Conservation (phyloP, 2,113 vertebrate genomes). For the Morphnarchus princeps region DNA sequence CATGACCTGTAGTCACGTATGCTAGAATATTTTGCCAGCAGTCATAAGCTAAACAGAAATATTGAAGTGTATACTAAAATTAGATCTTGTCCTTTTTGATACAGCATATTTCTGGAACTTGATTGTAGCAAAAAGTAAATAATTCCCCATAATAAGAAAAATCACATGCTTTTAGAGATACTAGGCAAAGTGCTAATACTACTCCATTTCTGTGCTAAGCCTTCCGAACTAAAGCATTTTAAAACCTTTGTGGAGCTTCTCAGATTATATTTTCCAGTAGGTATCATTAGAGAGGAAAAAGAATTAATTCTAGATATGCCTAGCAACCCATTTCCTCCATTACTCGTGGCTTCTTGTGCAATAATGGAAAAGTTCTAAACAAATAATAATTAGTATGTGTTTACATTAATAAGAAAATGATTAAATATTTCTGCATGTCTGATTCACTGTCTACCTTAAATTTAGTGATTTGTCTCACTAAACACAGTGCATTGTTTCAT, state of each 20-base stretch:
- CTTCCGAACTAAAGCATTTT: not conserved
- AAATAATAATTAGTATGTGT: conserved; percentile 59
- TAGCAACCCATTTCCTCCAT: not conserved
- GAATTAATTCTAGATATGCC: not conserved
- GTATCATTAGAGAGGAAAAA: not conserved
- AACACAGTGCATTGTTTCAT: conserved; percentile 74
- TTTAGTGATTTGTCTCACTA: conserved; percentile 66
- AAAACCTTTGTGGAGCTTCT: not conserved
- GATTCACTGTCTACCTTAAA: conserved; percentile 72
- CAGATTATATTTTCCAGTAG: not conserved
- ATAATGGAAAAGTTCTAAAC: not conserved
- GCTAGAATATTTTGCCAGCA: conserved; percentile 36
- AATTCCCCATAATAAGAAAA: not conserved
- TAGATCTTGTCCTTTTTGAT: conserved; percentile 7
- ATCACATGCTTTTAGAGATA: not conserved
- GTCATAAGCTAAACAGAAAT: not conserved
- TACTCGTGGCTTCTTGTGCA: not conserved
- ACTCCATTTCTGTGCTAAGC: not conserved
- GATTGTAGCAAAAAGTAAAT: conserved; percentile 3
- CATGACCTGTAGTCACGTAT: not conserved
- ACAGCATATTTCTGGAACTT: conserved; percentile 21
- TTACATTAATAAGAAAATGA: conserved; percentile 61
- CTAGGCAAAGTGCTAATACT: not conserved
- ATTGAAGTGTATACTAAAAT: not conserved
- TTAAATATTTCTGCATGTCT: conserved; percentile 67